These are phyloP conservation scores for Anoplophora glabripennis DNA, from an alignment of 1,140 invertebrate genomes.

Conservation along the genomic window DNA sequence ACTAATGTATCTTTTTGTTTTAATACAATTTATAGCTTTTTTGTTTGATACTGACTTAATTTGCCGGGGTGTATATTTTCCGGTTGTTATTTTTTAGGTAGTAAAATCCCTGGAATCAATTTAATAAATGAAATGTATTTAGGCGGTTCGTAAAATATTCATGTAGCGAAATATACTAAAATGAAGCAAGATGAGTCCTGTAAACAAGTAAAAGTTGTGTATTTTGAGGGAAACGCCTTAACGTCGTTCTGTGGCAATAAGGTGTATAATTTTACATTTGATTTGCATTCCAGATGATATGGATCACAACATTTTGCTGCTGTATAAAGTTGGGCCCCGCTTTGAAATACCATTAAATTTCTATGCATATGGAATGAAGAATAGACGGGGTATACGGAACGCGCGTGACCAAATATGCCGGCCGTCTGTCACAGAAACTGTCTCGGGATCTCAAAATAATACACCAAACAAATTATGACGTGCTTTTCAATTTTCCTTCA, in stretches of 20 bases:
- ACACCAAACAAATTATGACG: conserved; percentile 21
- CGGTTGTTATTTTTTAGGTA: no score
- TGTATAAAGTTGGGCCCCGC: conserved; percentile 41
- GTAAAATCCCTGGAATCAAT: no score
- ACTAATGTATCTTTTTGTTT: no score
- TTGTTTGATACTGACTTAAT: no score
- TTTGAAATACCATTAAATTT: conserved; percentile 47
- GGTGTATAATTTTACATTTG: conserved; percentile 48
- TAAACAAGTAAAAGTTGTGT: no score
- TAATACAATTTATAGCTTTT: no score
- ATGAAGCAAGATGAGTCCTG: no score
- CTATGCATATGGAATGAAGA: conserved; percentile 46
- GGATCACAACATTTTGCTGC: conserved; percentile 45
- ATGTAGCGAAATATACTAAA: no score
- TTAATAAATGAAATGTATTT: no score
- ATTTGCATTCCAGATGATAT: conserved; percentile 47
- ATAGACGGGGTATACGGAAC: conserved; percentile 27
- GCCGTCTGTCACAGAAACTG: background rate
- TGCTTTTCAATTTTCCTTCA: conserved; percentile 17
- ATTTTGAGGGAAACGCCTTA: no score
- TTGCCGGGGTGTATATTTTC: no score
- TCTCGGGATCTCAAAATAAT: conserved; percentile 19
- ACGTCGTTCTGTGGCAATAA: conserved; percentile 25
- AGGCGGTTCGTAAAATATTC: no score
- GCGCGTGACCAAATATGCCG: conserved; percentile 9